Percentiles rank a stretch among this genome's conserved stretches.
phyloP scores from a whole-genome alignment of 2,113 vertebrate species.

The Chaetorhynchus papuensis region DNA sequence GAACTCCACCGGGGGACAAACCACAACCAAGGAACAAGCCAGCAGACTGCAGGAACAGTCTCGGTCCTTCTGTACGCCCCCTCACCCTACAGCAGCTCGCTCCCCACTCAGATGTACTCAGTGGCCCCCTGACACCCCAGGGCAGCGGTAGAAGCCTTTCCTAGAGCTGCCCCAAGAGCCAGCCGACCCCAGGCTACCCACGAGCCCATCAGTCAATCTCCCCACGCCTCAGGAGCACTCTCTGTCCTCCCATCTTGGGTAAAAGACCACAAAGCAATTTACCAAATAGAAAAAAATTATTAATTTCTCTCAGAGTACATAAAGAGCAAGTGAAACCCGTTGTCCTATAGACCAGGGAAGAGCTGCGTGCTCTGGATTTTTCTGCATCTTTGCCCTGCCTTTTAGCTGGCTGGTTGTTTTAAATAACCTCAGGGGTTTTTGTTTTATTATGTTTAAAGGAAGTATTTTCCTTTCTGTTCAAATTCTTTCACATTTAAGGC shows the following conservation, averaged over 20 bases:
- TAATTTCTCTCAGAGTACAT: neutral
- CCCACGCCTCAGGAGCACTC: neutral
- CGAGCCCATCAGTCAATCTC: neutral
- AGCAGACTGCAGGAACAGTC: too few relatives aligned
- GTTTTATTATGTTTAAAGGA: neutral
- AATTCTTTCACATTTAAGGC: neutral
- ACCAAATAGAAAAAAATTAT: neutral
- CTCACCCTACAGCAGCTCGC: neutral
- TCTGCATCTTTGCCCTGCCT: neutral
- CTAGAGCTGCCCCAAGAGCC: neutral
- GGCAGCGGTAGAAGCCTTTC: neutral
- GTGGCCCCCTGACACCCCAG: neutral
- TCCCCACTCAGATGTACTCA: fast-evolving
- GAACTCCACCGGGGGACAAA: neutral
- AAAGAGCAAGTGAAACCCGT: neutral
- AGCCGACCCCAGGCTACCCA: too few relatives aligned
- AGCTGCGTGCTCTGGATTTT: neutral
- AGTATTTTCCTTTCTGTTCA: neutral
- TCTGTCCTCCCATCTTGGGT: neutral
- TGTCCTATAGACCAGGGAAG: neutral
- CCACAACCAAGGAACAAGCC: neutral
- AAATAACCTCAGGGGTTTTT: neutral
- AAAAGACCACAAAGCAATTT: neutral
- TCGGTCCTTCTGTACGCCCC: too few relatives aligned
- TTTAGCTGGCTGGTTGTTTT: neutral